These are phyloP conservation scores for Lasioglossum pauxillum DNA, from an alignment of 2,888 invertebrate species.

Conservation along the genomic window DNA sequence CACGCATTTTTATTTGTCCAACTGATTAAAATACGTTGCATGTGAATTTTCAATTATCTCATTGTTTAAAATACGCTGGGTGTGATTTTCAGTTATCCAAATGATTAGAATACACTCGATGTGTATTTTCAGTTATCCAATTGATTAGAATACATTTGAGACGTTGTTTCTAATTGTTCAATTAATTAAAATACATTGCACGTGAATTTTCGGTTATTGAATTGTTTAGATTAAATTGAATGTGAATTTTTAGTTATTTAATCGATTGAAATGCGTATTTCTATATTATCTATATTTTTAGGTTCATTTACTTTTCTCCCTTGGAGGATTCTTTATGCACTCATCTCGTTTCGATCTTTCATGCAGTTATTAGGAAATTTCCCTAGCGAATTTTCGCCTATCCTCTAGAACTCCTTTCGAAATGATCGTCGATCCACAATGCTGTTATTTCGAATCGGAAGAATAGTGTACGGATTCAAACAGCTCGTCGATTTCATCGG, in stretches of 20 bases:
- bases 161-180: neutral
- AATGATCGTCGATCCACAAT: constrained; percentile 4
- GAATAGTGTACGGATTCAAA: neutral
- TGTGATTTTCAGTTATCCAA: neutral
- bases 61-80: neutral
- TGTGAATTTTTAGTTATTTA: too few relatives aligned
- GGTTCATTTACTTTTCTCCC: neutral
- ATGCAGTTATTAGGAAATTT: neutral
- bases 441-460: neutral
- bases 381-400: neutral
- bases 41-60: neutral
- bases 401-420: neutral
- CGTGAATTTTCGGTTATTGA: neutral
- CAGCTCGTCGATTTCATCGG: constrained; percentile 5
- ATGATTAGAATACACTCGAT: neutral
- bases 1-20: neutral
- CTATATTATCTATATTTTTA: neutral
- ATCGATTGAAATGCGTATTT: too few relatives aligned
- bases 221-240: neutral
- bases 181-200: neutral
- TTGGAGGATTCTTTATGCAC: neutral
- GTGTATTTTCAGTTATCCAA: neutral
- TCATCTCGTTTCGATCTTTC: neutral
- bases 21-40: neutral
- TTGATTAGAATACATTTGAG: neutral